Evolutionary conservation across 2,888 invertebrate species (phyloP).

Genomic region (Parnassius mnemosyne): DNA sequence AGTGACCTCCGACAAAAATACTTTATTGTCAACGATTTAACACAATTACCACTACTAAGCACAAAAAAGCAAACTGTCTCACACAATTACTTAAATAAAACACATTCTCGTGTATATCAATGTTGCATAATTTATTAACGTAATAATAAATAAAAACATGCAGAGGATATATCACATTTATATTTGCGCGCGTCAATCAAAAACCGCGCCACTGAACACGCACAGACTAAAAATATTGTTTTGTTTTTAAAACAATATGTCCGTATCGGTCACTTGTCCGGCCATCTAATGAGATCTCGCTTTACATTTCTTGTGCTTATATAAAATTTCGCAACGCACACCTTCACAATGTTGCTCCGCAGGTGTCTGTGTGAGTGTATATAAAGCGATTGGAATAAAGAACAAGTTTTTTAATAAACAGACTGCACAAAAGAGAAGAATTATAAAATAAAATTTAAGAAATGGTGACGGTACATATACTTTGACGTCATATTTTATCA

Average conservation of each 20-base stretch:
- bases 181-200: slow-evolving; percentile 25
- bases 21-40: neutral
- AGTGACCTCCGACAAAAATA: slow-evolving; percentile 1
- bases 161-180: slow-evolving; percentile 30
- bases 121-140: slow-evolving; percentile 20
- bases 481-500: slow-evolving; percentile 11
- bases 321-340: slow-evolving; percentile 37
- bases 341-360: slow-evolving; percentile 2
- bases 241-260: slow-evolving; percentile 26
- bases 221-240: slow-evolving; percentile 27
- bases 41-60: slow-evolving; percentile 1
- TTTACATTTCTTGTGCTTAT: slow-evolving; percentile 35
- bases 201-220: slow-evolving; percentile 24
- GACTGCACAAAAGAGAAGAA: neutral
- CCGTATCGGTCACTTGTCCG: slow-evolving; percentile 34
- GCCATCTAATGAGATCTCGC: slow-evolving; percentile 37
- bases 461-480: slow-evolving; percentile 7
- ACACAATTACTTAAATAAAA: slow-evolving; percentile 4
- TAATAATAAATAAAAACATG: slow-evolving; percentile 12
- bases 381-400: slow-evolving; percentile 4
- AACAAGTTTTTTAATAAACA: slow-evolving; percentile 27
- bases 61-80: slow-evolving; percentile 2
- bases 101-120: slow-evolving; percentile 21
- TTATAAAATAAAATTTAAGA: slow-evolving; percentile 1
- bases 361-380: slow-evolving; percentile 10